Conservation (phyloP, 2,113 vertebrate species). For the Oncorhynchus keta region DNA sequence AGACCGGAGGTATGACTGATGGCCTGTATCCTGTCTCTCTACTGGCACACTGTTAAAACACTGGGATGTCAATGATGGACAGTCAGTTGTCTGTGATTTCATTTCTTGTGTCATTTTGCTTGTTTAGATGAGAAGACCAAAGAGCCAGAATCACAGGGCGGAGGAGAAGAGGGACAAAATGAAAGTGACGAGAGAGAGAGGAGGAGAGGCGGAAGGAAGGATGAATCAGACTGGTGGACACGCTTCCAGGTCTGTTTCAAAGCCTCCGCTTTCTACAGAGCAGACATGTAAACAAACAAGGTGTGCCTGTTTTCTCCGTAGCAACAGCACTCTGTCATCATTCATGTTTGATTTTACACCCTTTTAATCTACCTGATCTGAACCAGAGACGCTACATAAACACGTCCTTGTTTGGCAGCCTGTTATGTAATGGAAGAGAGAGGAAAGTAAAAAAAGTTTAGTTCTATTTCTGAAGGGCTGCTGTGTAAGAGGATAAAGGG, state of each 20-base stretch:
- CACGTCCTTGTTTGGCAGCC: neutral
- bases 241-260: conserved; percentile 56
- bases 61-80: neutral
- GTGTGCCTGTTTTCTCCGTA: neutral
- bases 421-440: neutral
- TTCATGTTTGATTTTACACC: neutral
- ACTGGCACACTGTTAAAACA: neutral
- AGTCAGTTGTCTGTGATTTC: neutral
- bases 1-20: conserved; percentile 38
- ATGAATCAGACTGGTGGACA: conserved; percentile 60
- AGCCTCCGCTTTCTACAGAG: neutral
- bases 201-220: conserved; percentile 40
- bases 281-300: neutral
- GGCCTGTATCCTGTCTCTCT: neutral
- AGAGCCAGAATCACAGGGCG: conserved; percentile 30
- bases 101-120: conserved; percentile 5
- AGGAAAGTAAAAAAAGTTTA: neutral
- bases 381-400: neutral
- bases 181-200: conserved; percentile 12
- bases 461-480: neutral
- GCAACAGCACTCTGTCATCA: neutral
- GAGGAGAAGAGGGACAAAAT: conserved; percentile 15
- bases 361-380: neutral
- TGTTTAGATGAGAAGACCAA: conserved; percentile 52
- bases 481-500: neutral